Percentiles rank a stretch among this genome's conserved stretches.
phyloP scores from a whole-genome alignment of 2,113 vertebrate species.

The Rhynchomys soricoides region DNA sequence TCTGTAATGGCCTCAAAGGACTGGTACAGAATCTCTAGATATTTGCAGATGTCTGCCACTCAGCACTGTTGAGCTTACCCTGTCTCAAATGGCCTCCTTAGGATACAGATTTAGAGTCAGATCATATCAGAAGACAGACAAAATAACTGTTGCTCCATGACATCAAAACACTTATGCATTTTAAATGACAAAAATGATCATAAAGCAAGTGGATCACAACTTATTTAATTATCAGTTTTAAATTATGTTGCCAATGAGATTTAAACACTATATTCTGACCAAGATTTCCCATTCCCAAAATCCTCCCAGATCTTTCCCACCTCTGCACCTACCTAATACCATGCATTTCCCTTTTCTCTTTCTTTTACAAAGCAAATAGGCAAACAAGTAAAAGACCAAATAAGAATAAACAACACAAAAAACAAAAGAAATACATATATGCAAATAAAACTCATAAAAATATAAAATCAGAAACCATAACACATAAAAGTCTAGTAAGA shows the following conservation, averaged over 20 bases:
- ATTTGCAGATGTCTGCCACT: neutral
- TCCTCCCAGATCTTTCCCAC: neutral
- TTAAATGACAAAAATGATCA: rapidly evolving
- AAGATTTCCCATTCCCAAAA: no score
- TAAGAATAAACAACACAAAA: neutral
- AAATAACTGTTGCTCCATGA: neutral
- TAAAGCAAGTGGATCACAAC: slow-evolving; percentile 53
- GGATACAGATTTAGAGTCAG: neutral
- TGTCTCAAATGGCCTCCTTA: neutral
- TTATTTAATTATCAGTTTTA: slow-evolving; percentile 48
- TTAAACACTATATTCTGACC: neutral
- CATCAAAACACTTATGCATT: neutral
- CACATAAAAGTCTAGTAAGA: neutral
- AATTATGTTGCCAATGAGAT: slow-evolving; percentile 10
- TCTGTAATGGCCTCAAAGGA: no score
- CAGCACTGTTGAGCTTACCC: neutral
- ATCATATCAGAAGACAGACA: neutral
- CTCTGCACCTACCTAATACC: neutral
- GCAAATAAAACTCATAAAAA: neutral
- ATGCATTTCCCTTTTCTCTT: neutral
- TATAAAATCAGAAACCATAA: neutral
- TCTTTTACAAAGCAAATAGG: neutral
- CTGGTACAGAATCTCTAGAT: neutral
- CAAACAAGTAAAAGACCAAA: neutral
- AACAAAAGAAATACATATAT: neutral